Base-by-base conservation (phyloP, 2,113 vertebrate species). In the Orycteropus afer region DNA sequence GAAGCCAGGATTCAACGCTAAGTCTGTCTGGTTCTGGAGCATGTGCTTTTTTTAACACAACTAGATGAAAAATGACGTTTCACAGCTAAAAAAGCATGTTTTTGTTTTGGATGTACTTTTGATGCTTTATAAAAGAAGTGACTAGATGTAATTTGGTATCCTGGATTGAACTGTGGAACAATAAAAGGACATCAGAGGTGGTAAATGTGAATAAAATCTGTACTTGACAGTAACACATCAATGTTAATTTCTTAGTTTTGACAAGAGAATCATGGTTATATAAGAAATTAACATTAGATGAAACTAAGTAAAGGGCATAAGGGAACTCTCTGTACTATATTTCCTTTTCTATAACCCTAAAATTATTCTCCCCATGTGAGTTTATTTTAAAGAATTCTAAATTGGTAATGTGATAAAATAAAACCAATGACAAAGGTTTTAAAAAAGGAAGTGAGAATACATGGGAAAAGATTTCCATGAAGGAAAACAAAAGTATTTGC, bases 61-160 rank as follows among this genome's bases (percentile, higher is more conserved):
- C 11, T n/a, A 17, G 14, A 27, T 18, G 4, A n/a, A 37, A 53
- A 34, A 90, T 47, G 55, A 7, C 47, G 83, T 45, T 61, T 83
- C 61, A 74, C 14, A 82, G 79, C 74, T 51, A 82, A 23, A 83
- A 77, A 78, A 81, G 67, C 23, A 83, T 40, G 69, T 87, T 84
- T 91, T 59, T 71, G 61, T 55, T 83, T 61, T 69, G 83, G 27
- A 78, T 17, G 42, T 32, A n/a, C 51, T n/a, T 83, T 84, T 20
- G 34, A 40, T 32, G n/a, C 59, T 78, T 78, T 83, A n/a, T 45
- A 88, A 95, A 67, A 83, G 49, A 57, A 82, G 57, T 51, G 61
- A 88, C 4, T 82, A 76, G 67, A 82, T 42, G 27, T 49, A 69
- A 76, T 95, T 83, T 77, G 34, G 34, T 95, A 92, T 88, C 59